Base-by-base conservation (phyloP, 2,113 vertebrate species). In the Pogonocichla stellata region DNA sequence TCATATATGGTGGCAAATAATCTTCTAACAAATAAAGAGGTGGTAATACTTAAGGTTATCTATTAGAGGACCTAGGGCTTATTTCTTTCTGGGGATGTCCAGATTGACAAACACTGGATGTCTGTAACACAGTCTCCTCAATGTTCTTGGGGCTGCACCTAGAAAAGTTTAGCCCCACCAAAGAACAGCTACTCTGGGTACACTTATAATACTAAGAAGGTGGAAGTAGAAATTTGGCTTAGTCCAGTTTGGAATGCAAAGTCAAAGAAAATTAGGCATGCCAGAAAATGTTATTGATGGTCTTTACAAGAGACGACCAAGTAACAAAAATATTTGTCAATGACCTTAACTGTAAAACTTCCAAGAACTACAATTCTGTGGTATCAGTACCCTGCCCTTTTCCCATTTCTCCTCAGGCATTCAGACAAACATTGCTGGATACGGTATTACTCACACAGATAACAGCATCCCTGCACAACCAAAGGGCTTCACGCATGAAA, bases 401-500 rank as follows among this genome's bases (percentile, higher is more conserved):
- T 65, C 45, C 54, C 43, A 51, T 70, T 90, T 94, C 72, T 36
- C 82, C 56, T 90, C 69, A 78, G 92, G 67, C 94, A 38, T 58
- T 83, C 80, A 77, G 71, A 58, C 29, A 86, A 80, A 77, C 56
- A 56, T 47, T 95, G 83, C 51, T 80, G 50, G 61, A n/a, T 86
- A 67, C 6, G 47, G 47, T 43, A 66, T 92, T 88, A 88, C 67
- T 90, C 82, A 86, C 43, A 86, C 24, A 86, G 57, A 78, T 40
- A 94, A 77, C 82, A 80, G 71, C 42, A 70, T 48, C 75, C 42
- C 38, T 56, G 51, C 62, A 83, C 60, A 72, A 78, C 69, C 66
- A 17, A 75, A 67, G 57, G 34, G 43, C 33, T 97, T 94, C 86
- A 86, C 14, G 91, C 56, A 40, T 80, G 94, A 95, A 90, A 43